These are phyloP conservation scores for Mycetomoellerius zeteki DNA, from an alignment of 1,140 invertebrate species.

Conservation along the genomic window DNA sequence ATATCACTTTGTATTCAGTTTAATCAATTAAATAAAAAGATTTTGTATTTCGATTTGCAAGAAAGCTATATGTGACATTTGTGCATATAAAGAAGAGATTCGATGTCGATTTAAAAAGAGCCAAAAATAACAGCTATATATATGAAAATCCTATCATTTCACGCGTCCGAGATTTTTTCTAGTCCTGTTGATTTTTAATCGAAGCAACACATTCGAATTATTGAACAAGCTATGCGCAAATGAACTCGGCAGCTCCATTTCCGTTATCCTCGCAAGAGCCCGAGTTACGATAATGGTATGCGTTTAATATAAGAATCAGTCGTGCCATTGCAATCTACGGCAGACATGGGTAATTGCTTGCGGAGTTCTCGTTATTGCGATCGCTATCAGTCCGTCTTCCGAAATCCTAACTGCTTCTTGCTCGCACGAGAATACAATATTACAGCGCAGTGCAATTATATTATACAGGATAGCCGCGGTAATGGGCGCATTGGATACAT, in stretches of 20 bases:
- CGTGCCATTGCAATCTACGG: constrained; percentile 56
- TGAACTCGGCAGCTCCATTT: constrained; percentile 61
- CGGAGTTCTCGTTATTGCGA: constrained; percentile 63
- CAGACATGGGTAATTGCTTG: constrained; percentile 62
- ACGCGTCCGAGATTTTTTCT: background rate
- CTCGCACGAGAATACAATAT: constrained; percentile 54
- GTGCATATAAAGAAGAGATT: background rate
- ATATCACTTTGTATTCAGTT: background rate
- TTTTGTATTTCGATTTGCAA: background rate
- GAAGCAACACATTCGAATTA: constrained; percentile 41
- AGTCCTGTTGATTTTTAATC: constrained; percentile 25
- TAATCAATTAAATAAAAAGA: background rate
- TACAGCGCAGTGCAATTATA: constrained; percentile 41
- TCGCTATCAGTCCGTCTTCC: constrained; percentile 47
- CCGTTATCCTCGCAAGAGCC: constrained; percentile 63
- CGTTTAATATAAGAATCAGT: constrained; percentile 70
- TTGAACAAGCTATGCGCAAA: constrained; percentile 46
- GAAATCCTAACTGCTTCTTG: constrained; percentile 46
- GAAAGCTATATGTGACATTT: background rate
- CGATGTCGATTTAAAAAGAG: background rate
- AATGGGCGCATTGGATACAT: background rate
- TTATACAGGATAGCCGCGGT: background rate
- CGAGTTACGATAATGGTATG: constrained; percentile 68
- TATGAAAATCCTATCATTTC: background rate
- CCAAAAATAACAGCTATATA: background rate